phyloP scores from a whole-genome alignment of 2,113 vertebrate genomes.

The Aegotheles bennettii region DNA sequence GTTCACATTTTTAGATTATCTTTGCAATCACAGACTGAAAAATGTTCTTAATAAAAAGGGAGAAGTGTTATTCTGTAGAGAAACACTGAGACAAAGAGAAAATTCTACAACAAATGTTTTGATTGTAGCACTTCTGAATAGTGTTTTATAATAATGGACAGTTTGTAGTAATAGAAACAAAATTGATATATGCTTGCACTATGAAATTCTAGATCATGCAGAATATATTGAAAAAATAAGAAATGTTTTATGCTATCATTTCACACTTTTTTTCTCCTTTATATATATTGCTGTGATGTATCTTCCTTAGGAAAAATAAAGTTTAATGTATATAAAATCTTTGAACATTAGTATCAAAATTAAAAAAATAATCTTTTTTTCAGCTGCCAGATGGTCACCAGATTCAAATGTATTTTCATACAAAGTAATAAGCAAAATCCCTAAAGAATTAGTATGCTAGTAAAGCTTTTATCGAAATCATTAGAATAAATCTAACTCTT shows the following conservation, averaged over 20 bases:
- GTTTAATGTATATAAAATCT: neutral
- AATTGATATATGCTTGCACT: neutral
- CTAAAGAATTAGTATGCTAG: neutral
- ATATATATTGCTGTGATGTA: neutral
- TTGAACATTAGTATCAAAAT: neutral
- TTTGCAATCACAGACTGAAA: conserved; percentile 7
- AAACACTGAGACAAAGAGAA: neutral
- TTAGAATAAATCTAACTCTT: neutral
- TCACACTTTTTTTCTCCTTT: neutral
- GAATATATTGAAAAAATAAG: neutral
- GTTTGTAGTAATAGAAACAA: neutral
- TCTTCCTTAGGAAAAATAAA: neutral
- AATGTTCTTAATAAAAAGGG: conserved; percentile 23
- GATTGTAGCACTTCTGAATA: neutral
- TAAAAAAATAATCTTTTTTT: neutral
- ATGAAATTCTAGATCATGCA: neutral
- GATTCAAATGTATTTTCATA: neutral
- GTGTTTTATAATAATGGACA: neutral
- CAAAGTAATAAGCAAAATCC: neutral
- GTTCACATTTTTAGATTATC: neutral
- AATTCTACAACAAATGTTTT: neutral
- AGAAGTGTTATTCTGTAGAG: neutral
- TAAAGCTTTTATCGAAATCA: neutral
- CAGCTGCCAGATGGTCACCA: neutral
- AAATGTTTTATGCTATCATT: neutral